Percentiles rank a stretch among this genome's conserved stretches.
phyloP scores from a whole-genome alignment of 2,888 invertebrate species.

The Apotomis betuletana region DNA sequence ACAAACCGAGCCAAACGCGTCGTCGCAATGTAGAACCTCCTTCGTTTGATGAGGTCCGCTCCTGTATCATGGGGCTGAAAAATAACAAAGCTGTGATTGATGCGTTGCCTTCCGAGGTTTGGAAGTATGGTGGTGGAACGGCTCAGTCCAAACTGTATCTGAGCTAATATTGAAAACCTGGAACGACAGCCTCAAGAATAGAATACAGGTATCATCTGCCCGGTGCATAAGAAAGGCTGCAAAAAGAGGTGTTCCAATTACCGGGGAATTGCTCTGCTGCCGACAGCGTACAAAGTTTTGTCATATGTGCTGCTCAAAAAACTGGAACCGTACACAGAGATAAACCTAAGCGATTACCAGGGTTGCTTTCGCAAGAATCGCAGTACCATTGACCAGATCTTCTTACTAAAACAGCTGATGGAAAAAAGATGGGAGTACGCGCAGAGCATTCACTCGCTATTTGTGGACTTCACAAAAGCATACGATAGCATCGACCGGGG shows the following conservation, averaged over 20 bases:
- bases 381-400: slow-evolving; percentile 7
- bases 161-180: background rate
- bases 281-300: background rate
- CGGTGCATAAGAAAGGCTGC: background rate
- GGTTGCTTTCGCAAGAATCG: background rate
- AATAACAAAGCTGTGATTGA: background rate
- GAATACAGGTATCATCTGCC: background rate
- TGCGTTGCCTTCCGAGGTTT: background rate
- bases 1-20: too few species aligned
- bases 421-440: slow-evolving; percentile 54
- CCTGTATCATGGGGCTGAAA: background rate
- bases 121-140: slow-evolving; percentile 50
- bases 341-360: background rate
- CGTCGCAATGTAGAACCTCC: background rate
- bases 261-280: background rate
- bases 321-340: background rate
- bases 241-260: background rate
- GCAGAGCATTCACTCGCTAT: slow-evolving; percentile 32
- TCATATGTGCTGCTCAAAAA: background rate
- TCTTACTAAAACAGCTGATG: slow-evolving; percentile 52
- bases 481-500: slow-evolving; percentile 2
- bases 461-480: background rate
- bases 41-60: background rate
- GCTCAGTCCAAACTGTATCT: background rate
- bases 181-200: background rate